A percentile compares a stretch with the other conserved stretches of the same genome.
phyloP scores from a whole-genome alignment of 2,797 vertebrate species.

The Phataginus tetradactyla region DNA sequence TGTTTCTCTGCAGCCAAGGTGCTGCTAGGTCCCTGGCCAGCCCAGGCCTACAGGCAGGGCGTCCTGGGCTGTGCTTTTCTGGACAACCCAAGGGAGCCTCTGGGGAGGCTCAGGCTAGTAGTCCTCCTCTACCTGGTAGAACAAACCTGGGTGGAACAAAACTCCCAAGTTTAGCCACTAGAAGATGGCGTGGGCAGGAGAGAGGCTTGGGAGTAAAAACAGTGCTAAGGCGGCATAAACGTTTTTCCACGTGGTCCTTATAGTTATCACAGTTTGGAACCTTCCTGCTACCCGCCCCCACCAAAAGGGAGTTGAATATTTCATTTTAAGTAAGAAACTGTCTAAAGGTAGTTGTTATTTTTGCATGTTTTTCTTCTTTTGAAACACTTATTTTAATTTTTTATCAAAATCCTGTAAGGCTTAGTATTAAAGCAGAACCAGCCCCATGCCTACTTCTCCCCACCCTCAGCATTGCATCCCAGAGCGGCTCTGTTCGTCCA shows the following conservation, averaged over 20 bases:
- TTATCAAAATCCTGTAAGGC: background rate
- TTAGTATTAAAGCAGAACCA: background rate
- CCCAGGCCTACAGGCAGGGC: background rate
- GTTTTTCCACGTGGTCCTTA: background rate
- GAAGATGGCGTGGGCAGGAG: background rate
- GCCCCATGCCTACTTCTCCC: background rate
- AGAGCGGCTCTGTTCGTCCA: background rate
- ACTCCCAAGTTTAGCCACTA: background rate
- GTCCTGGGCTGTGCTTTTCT: background rate
- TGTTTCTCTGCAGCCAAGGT: background rate
- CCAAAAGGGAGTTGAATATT: background rate
- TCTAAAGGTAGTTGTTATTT: background rate
- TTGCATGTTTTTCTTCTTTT: slow-evolving; percentile 1
- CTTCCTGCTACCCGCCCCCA: too few species aligned
- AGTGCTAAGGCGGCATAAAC: background rate
- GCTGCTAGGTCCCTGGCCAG: background rate
- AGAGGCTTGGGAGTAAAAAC: background rate
- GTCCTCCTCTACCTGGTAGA: background rate
- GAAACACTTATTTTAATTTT: slow-evolving; percentile 1
- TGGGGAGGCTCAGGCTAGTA: background rate
- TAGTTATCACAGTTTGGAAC: background rate
- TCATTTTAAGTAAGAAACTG: slow-evolving; percentile 54
- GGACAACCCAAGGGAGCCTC: background rate
- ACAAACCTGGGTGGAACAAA: background rate
- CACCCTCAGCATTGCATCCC: too few species aligned